Conservation (phyloP, 2,888 invertebrate species). For the Trachelus iudaicus region DNA sequence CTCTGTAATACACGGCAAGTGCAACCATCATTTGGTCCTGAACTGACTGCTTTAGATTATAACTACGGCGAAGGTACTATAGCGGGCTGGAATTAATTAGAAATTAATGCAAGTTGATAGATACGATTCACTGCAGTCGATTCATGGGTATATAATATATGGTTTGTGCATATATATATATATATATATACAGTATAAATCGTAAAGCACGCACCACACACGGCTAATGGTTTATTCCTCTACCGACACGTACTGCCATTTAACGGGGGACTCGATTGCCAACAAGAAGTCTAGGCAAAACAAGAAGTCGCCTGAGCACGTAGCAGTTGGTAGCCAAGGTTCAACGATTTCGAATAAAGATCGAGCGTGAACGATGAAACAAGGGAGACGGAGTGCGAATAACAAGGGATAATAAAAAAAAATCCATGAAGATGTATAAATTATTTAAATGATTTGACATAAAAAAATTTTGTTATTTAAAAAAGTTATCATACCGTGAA, state of each 20-base stretch:
- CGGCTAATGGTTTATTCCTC: not conserved
- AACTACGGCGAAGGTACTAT: not conserved
- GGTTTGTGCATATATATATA: conserved; percentile 7
- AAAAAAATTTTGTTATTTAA: too few species aligned
- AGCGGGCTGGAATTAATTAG: not conserved
- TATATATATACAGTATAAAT: conserved; percentile 2
- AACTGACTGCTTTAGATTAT: not conserved
- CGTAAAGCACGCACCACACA: not conserved
- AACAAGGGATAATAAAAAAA: not conserved
- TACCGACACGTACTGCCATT: not conserved
- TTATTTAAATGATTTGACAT: too few species aligned
- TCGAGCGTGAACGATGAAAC: not conserved
- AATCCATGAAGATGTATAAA: too few species aligned
- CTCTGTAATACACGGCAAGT: not conserved
- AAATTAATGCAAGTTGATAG: conserved; percentile 2
- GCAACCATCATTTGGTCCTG: not conserved
- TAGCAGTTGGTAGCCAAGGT: not conserved
- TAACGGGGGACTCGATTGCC: not conserved
- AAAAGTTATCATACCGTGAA: not conserved
- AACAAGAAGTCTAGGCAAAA: not conserved
- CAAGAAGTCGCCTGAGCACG: not conserved
- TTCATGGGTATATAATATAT: not conserved
- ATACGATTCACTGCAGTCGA: not conserved
- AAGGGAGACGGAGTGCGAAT: not conserved
- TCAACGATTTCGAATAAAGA: not conserved